Evolutionary conservation across 1,140 invertebrate genomes (phyloP), one percentile per base, ranked within the genome.

Genomic region (Calephelis nemesis): DNA sequence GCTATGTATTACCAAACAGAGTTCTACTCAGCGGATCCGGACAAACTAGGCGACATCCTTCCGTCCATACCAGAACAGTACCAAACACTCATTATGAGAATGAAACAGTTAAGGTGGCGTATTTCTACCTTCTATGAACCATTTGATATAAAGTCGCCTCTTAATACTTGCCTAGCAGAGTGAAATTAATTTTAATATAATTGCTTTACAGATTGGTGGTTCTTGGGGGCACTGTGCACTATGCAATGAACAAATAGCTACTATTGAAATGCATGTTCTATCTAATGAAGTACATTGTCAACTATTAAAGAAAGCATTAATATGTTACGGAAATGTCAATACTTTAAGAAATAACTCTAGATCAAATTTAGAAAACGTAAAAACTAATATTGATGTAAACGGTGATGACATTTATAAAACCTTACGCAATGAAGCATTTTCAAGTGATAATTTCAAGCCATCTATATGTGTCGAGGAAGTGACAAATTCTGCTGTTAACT

Each of bases 171-270:
- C 15, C 15, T 19, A 1, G 15, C 15, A 19, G 15, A 5, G n/a
- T 5, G 13, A n/a, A 50, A 1, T 50, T 11, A n/a, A 5, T 12
- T 5, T 48, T 12, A 13, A 50, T 50, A 54, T 54, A 19, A 30
- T 30, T 0, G 15, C 30, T 10, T 58, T 30, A 5, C 30, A 58
- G 54, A 30, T 58, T 58, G 30, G 19, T 39, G 54, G 30, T 5
- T 6, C 5, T 12, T 58, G 54, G 54, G 66, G 12, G 10, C 58
- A 68, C 9, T 68, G 66, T 49, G 58, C 40, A 2, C 8, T 68
- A 39, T 68, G 66, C 30, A 68, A 68, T n/a, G 54, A 49, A n/a
- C 12, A 62, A 49, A 60, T 62, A 13, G 58, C 19, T n/a, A 68
- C 40, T 8, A 30, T 58, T 7, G 30, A 30, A 4, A 39, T 68